phyloP scores from a whole-genome alignment of 2,888 invertebrate species.

The Stegana nigrithorax region DNA sequence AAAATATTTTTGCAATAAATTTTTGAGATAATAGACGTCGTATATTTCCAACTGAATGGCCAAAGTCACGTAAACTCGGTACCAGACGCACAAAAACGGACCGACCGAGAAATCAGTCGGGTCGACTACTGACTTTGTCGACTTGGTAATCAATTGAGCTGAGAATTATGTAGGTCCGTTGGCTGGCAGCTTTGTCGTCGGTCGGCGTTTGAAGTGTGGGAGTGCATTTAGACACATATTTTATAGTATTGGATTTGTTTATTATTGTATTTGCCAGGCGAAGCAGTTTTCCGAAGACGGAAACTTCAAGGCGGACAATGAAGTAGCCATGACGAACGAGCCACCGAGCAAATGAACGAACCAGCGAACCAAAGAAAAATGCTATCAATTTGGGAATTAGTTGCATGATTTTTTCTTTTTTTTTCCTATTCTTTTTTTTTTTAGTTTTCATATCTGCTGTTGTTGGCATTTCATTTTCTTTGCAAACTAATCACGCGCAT shows the following conservation, averaged over 20 bases:
- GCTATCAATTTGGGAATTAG: conserved; percentile 6
- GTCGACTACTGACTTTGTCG: no score
- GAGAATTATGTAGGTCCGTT: conserved; percentile 50
- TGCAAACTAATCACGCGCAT: background rate
- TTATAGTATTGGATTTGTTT: conserved; percentile 27
- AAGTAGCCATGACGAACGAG: background rate
- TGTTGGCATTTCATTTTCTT: no score
- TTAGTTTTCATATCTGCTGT: no score
- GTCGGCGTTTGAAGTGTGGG: conserved; percentile 36
- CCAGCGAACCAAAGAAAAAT: no score
- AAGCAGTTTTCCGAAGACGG: conserved; percentile 32
- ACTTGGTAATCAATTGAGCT: conserved; percentile 49
- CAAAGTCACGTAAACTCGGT: background rate
- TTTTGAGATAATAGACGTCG: conserved; percentile 9
- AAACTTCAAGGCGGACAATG: conserved; percentile 39
- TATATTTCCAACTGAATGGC: conserved; percentile 8
- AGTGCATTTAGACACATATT: conserved; percentile 22
- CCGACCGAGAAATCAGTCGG: no score
- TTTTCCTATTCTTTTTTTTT: background rate
- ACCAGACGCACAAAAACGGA: conserved; percentile 23
- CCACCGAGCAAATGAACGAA: background rate
- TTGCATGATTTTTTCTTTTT: background rate
- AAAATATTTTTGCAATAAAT: background rate
- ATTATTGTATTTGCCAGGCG: conserved; percentile 24
- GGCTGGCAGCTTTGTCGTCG: no score